Evolutionary conservation across 2,888 invertebrate species (phyloP), one percentile per base, ranked within the genome.

Genomic region (Idaea aversata): DNA sequence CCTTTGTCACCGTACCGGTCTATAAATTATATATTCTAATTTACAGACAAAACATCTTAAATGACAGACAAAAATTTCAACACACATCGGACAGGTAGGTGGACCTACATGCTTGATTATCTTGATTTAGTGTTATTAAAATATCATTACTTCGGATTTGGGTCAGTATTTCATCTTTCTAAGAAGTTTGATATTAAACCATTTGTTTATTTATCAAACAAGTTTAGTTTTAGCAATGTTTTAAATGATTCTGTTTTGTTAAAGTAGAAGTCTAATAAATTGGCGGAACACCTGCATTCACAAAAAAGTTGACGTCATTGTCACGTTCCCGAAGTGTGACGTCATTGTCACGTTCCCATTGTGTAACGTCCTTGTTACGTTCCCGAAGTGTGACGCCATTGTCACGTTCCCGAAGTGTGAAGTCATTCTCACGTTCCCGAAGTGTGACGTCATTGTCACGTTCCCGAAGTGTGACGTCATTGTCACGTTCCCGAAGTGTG

Each of bases 211-310:
- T 47, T 47, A 47, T 47, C 10, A 2, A 47, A 47, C 13, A 47
- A 47, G 47, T 13, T 47, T 47, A 47, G 35, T 38, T 15, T 62
- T 25, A 25, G 25, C 25, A 25, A 61, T 59, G 63, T 57, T 16
- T n/a, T 66, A 61, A 60, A 15, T 61, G 13, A 34, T 7, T 57
- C 36, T 57, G 25, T 15, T 57, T 47, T 59, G 57, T 61, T 61
- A 58, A 61, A 57, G 25, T 13, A 10, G 25, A n/a, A n/a, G n/a
- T n/a, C n/a, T n/a, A n/a, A n/a, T n/a, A n/a, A n/a, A n/a, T n/a
- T n/a, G n/a, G n/a, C n/a, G n/a, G n/a, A n/a, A n/a, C n/a, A n/a
- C n/a, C n/a, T n/a, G n/a, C n/a, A n/a, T n/a, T n/a, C n/a, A n/a
- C n/a, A n/a, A n/a, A n/a, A n/a, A n/a, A n/a, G n/a, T n/a, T n/a